These are phyloP conservation scores for Orchesella cincta DNA, from an alignment of 1,140 invertebrate genomes.

Conservation along the genomic window DNA sequence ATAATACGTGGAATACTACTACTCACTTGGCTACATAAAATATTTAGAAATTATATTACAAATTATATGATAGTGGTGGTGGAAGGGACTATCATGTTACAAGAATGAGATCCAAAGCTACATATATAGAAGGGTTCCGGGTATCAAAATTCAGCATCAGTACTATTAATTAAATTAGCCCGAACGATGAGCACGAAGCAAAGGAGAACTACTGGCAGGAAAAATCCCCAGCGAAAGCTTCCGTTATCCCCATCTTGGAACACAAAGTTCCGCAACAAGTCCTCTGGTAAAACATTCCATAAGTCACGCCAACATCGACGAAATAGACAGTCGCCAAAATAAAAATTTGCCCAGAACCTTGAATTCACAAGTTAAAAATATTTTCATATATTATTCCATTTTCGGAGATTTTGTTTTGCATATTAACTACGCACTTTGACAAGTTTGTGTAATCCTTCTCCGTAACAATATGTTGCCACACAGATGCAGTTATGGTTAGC, in stretches of 20 bases:
- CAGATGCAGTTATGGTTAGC: not conserved
- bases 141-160: too few relatives aligned
- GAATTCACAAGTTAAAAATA: not conserved
- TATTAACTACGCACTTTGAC: conserved; percentile 1
- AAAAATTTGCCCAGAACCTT: conserved; percentile 3
- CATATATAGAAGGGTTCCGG: too few relatives aligned
- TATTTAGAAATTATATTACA: too few relatives aligned
- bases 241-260: not conserved
- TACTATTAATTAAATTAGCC: too few relatives aligned
- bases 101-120: too few relatives aligned
- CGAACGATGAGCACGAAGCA: not conserved
- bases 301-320: conserved; percentile 1
- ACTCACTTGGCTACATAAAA: too few relatives aligned
- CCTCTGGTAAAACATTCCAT: not conserved
- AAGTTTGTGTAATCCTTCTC: not conserved
- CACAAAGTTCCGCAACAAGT: not conserved
- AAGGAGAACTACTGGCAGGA: not conserved
- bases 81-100: too few relatives aligned
- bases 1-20: too few relatives aligned
- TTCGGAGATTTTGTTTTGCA: not conserved
- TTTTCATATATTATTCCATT: not conserved
- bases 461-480: not conserved
- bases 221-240: not conserved
- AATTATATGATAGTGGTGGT: too few relatives aligned
- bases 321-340: conserved; percentile 12